Evolutionary conservation across 2,888 invertebrate species (phyloP), one percentile per base, ranked within the genome.

Genomic region (Ephialtes manifestator): DNA sequence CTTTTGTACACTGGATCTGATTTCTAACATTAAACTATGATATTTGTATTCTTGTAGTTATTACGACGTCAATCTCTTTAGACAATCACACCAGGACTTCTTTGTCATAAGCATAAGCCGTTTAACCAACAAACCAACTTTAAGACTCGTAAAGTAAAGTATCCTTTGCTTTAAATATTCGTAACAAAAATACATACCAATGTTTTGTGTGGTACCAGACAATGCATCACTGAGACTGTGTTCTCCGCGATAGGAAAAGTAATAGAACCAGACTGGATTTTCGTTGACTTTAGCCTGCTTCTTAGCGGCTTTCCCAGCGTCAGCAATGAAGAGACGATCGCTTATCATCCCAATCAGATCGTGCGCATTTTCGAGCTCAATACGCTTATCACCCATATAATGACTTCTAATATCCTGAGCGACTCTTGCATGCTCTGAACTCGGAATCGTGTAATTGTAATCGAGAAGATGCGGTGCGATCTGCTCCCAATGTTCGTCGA

Each of bases 371-470:
- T 8, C 1, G 8, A 53, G 53, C 5, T 53, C 53, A 20, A 53
- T 53, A 13, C 8, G 20, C 20, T 53, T 53, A 10, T 53, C 20
- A 53, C 20, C 20, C 10, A 53, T 7, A 20, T 53, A 53, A 20
- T 20, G 8, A 1, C 11, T 53, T 11, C 53, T 20, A 13, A 53
- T 53, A 20, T 53, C 20, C 10, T 20, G 53, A 1, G 53, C 53
- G 20, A 53, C 53, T 20, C 11, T 53, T 20, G 53, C 8, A 20
- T 53, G 53, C 10, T 53, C 8, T 11, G 53, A 53, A 4, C 1
- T 53, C 8, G 53, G 53, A 20, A 53, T 53, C 20, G 53, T 53
- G 53, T 20, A 53, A 20, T 53, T 53, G 53, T 53, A 53, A 53
- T 53, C 53, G 53, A 53, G 53, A 53, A 53, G 53, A 53, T 20